Evolutionary conservation across 2,888 invertebrate species (phyloP).

Genomic region (Phasia obesa): DNA sequence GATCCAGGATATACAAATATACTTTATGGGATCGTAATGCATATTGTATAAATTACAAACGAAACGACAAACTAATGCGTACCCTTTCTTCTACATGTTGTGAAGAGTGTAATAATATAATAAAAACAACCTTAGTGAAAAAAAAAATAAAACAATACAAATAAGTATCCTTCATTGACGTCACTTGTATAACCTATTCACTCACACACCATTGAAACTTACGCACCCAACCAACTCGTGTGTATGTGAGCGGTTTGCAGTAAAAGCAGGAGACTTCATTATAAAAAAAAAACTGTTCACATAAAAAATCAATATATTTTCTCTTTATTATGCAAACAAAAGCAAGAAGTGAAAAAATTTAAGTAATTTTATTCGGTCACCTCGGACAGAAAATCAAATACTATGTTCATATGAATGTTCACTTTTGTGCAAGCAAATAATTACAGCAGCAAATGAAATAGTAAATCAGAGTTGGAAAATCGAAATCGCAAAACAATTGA

Average conservation of each 20-base stretch:
- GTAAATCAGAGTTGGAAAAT: conserved; percentile 6
- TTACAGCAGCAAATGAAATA: too few relatives aligned
- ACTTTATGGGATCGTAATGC: too few relatives aligned
- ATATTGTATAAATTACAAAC: too few relatives aligned
- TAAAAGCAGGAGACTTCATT: not conserved
- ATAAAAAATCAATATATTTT: conserved; percentile 40
- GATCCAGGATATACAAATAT: too few relatives aligned
- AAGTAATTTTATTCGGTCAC: not conserved
- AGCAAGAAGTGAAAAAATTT: not conserved
- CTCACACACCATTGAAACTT: not conserved
- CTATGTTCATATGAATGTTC: too few relatives aligned
- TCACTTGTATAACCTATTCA: conserved; percentile 15
- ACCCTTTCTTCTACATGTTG: too few relatives aligned
- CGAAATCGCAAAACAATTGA: too few relatives aligned
- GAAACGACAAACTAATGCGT: too few relatives aligned
- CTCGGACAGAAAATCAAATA: too few relatives aligned
- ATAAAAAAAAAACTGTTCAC: conserved; percentile 1
- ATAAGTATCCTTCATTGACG: conserved; percentile 52
- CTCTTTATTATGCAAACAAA: conserved; percentile 33
- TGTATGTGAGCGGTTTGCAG: not conserved
- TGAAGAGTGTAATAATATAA: too few relatives aligned
- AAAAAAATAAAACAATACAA: conserved; percentile 30
- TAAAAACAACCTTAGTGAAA: conserved; percentile 14
- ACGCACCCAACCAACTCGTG: too few relatives aligned
- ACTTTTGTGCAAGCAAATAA: not conserved